Percentiles rank a stretch among this genome's conserved stretches.
Evolutionary conservation across 2,797 vertebrate species (phyloP).

Genomic region (Melanotaenia parkinsoni): DNA sequence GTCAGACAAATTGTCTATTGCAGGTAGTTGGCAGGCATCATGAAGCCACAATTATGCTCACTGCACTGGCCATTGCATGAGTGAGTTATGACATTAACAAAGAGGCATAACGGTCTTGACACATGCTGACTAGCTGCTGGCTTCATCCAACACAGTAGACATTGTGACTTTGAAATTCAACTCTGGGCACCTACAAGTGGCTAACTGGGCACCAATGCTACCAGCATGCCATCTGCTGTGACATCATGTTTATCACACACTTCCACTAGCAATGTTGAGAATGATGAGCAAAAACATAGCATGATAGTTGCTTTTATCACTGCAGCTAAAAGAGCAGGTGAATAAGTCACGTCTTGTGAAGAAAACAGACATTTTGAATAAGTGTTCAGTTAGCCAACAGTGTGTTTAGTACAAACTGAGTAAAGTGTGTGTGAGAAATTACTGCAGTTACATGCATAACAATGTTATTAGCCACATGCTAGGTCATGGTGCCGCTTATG

Average conservation of each 20-base stretch:
- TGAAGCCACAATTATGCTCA: not conserved
- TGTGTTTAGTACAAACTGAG: not conserved
- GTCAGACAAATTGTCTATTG: not conserved
- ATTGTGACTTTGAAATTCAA: not conserved
- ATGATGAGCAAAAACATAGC: not conserved
- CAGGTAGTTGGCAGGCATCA: not conserved
- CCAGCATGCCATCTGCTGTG: not conserved
- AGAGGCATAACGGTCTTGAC: not conserved
- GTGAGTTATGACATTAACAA: not conserved
- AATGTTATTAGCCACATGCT: not conserved
- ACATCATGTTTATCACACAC: not conserved
- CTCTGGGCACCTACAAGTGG: not conserved
- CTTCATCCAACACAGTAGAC: not conserved
- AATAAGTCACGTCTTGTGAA: not conserved
- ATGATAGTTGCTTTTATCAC: not conserved
- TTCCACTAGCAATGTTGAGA: not conserved
- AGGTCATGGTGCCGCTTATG: not conserved
- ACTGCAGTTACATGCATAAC: not conserved
- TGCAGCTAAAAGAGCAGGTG: not conserved
- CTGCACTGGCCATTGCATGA: not conserved
- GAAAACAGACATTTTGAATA: too few species aligned
- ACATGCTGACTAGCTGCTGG: not conserved
- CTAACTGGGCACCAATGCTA: not conserved
- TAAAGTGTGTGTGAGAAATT: not conserved
- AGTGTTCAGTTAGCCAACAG: not conserved